Evolutionary conservation across 2,113 vertebrate genomes (phyloP).

Genomic region (Scomber scombrus): DNA sequence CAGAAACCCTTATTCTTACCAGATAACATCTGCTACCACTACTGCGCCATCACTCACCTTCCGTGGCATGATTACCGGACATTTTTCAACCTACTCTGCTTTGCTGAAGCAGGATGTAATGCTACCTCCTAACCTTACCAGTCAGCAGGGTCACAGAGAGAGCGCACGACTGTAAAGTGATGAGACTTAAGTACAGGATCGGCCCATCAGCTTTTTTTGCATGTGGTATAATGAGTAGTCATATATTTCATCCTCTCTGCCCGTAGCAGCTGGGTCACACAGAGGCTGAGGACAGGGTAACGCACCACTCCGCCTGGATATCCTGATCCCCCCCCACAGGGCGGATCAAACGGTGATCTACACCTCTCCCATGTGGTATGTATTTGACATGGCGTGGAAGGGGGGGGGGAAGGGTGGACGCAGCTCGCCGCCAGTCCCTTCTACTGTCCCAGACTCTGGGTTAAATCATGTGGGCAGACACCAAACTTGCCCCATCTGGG

Average conservation of each 20-base stretch:
- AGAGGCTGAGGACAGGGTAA: slow-evolving; percentile 45
- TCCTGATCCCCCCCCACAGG: slow-evolving; percentile 48
- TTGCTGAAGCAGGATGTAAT: slow-evolving; percentile 10
- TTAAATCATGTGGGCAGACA: slow-evolving; percentile 76
- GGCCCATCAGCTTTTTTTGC: slow-evolving; percentile 17
- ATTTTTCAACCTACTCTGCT: not conserved
- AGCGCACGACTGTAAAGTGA: not conserved
- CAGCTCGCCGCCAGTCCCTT: slow-evolving; percentile 14
- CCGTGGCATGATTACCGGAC: slow-evolving; percentile 3
- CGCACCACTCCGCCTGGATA: slow-evolving; percentile 31
- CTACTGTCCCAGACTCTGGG: slow-evolving; percentile 55
- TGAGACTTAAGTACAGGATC: slow-evolving; percentile 31
- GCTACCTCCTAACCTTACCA: slow-evolving; percentile 21
- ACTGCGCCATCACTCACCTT: slow-evolving; percentile 17
- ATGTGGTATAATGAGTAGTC: slow-evolving; percentile 10
- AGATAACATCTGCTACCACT: slow-evolving; percentile 28
- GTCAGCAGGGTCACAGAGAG: slow-evolving; percentile 24
- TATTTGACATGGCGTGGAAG: slow-evolving; percentile 59
- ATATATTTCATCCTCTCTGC: slow-evolving; percentile 26
- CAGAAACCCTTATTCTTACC: slow-evolving; percentile 35
- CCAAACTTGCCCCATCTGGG: slow-evolving; percentile 73
- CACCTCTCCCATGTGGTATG: slow-evolving; percentile 74
- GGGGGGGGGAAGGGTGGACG: not conserved
- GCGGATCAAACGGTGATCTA: slow-evolving; percentile 74
- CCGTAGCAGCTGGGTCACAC: slow-evolving; percentile 35